Percentiles rank a stretch among this genome's conserved stretches.
These are phyloP conservation scores for Trichopoda pennipes DNA, from an alignment of 2,888 invertebrate genomes.

Conservation along the genomic window DNA sequence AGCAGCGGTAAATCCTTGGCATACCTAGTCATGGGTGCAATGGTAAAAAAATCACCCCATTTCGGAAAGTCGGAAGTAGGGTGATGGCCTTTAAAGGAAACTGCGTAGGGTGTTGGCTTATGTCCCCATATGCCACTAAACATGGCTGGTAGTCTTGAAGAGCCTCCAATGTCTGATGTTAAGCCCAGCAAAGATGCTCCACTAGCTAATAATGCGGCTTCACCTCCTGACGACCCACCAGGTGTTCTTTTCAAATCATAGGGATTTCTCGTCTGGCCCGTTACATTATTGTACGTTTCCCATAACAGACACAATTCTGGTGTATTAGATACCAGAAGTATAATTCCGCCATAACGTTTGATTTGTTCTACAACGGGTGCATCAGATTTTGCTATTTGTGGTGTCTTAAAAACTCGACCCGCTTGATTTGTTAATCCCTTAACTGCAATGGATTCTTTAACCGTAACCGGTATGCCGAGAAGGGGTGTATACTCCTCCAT, in stretches of 20 bases:
- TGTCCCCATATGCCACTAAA: constrained; percentile 97
- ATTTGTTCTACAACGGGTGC: constrained; percentile 87
- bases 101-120: constrained; percentile 88
- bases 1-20: constrained; percentile 90
- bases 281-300: constrained; percentile 93
- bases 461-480: constrained; percentile 91
- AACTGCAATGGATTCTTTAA: constrained; percentile 90
- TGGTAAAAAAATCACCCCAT: constrained; percentile 87
- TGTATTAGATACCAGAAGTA: constrained; percentile 92
- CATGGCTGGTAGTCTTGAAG: constrained; percentile 92
- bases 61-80: constrained; percentile 84
- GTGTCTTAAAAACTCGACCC: constrained; percentile 84
- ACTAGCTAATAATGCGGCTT: constrained; percentile 88
- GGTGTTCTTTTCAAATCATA: constrained; percentile 90
- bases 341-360: constrained; percentile 90
- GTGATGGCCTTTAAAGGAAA: constrained; percentile 86
- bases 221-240: constrained; percentile 96
- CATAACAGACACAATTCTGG: constrained; percentile 95
- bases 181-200: constrained; percentile 91
- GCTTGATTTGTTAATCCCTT: constrained; percentile 90
- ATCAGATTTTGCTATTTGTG: constrained; percentile 86
- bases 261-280: constrained; percentile 93
- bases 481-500: constrained; percentile 87
- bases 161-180: constrained; percentile 95
- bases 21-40: constrained; percentile 94